Conservation (phyloP, 2,888 invertebrate genomes). For the Ichneumoninae sp. region DNA sequence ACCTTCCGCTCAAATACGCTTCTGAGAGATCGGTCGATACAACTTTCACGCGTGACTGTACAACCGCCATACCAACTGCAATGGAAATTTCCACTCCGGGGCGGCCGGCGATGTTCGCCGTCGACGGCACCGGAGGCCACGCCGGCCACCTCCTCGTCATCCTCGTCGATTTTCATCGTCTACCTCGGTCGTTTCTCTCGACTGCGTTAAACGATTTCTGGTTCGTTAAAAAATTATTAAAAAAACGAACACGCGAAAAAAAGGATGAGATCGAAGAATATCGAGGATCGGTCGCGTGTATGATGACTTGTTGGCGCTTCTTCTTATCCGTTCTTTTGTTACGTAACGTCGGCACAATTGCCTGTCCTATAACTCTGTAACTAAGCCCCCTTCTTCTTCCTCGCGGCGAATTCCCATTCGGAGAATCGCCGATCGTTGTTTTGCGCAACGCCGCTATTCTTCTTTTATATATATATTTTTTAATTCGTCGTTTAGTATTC, state of each 20-base stretch:
- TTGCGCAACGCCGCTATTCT: conserved; percentile 1
- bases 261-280: neutral
- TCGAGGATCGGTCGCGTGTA: neutral
- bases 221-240: neutral
- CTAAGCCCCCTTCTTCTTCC: neutral
- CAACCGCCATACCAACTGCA: conserved; percentile 81
- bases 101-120: conserved; percentile 71
- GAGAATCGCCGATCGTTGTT: conserved; percentile 5
- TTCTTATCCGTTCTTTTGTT: conserved; percentile 15
- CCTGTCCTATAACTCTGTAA: neutral
- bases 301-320: neutral
- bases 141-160: conserved; percentile 72
- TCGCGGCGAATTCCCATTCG: conserved; percentile 13
- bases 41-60: conserved; percentile 80
- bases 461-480: conserved; percentile 2
- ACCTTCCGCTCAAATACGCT: conserved; percentile 24
- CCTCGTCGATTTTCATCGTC: conserved; percentile 56
- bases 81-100: conserved; percentile 82
- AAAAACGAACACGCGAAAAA: neutral
- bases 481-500: neutral
- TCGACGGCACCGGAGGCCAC: conserved; percentile 67
- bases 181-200: neutral
- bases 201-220: neutral
- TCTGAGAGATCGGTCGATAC: conserved; percentile 20
- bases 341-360: conserved; percentile 4